phyloP scores from a whole-genome alignment of 2,888 invertebrate species.

The Mayetiola destructor region DNA sequence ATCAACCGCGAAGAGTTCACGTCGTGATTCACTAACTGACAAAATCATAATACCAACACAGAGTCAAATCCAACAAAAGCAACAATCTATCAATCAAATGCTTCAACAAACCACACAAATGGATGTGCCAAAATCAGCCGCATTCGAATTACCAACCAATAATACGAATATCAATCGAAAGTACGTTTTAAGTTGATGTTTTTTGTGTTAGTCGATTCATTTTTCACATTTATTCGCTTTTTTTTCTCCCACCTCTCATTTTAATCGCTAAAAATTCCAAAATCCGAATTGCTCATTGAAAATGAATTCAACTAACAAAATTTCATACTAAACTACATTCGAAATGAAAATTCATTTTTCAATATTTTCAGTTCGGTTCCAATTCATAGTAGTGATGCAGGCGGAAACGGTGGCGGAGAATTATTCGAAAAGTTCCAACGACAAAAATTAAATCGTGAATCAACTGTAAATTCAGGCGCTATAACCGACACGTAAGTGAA shows the following conservation, averaged over 20 bases:
- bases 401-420: conserved; percentile 19
- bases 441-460: conserved; percentile 23
- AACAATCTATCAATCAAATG: background rate
- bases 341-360: background rate
- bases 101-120: background rate
- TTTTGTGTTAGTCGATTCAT: background rate
- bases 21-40: conserved; percentile 48
- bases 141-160: background rate
- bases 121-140: background rate
- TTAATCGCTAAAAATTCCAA: background rate
- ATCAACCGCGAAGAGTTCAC: conserved; percentile 53
- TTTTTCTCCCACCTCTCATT: background rate
- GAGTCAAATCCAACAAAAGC: conserved; percentile 10
- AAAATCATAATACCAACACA: conserved; percentile 23
- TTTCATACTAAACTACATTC: background rate
- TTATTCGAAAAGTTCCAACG: conserved; percentile 24
- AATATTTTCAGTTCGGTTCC: background rate
- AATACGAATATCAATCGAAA: background rate
- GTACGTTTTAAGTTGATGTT: background rate
- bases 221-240: background rate
- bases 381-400: conserved; percentile 13
- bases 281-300: background rate
- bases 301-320: background rate
- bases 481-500: conserved; percentile 14
- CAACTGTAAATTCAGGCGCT: conserved; percentile 15